These are phyloP conservation scores for Tympanuchus pallidicinctus DNA, from an alignment of 2,113 vertebrate species.

Conservation along the genomic window DNA sequence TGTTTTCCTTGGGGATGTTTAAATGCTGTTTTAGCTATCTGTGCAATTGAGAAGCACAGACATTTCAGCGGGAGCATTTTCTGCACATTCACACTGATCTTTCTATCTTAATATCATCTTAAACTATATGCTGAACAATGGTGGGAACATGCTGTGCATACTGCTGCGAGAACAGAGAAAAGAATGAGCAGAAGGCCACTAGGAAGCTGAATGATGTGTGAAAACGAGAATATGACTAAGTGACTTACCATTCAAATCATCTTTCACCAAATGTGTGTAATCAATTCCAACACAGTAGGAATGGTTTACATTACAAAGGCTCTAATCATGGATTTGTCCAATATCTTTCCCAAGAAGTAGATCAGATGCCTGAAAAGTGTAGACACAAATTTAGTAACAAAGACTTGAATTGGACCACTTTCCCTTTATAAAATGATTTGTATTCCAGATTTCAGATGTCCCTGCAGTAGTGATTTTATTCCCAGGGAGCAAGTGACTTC, in stretches of 20 bases:
- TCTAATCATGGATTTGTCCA: constrained; percentile 75
- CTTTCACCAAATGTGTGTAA: constrained; percentile 71
- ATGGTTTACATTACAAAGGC: constrained; percentile 75
- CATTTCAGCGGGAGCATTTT: constrained; percentile 49
- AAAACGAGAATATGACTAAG: constrained; percentile 76
- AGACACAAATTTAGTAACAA: constrained; percentile 67
- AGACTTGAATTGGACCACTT: constrained; percentile 39
- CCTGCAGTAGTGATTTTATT: constrained; percentile 70
- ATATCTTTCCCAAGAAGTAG: constrained; percentile 72
- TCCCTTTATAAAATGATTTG: constrained; percentile 61
- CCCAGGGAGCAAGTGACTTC: constrained; percentile 69
- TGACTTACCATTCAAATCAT: constrained; percentile 74
- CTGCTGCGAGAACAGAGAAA: constrained; percentile 38
- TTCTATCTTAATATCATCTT: constrained; percentile 64
- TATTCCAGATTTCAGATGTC: constrained; percentile 68
- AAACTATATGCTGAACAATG: constrained; percentile 56
- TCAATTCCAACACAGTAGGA: constrained; percentile 74
- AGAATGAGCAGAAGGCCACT: constrained; percentile 69
- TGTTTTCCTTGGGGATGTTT: neutral
- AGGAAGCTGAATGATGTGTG: constrained; percentile 72
- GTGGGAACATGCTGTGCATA: constrained; percentile 54
- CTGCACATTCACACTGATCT: constrained; percentile 49
- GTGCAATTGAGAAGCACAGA: constrained; percentile 25
- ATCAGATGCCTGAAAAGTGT: constrained; percentile 62
- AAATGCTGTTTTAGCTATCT: neutral